A percentile compares a stretch with the other conserved stretches of the same genome.
Conservation (phyloP, 2,888 invertebrate species). For the Microctonus hyperodae region DNA sequence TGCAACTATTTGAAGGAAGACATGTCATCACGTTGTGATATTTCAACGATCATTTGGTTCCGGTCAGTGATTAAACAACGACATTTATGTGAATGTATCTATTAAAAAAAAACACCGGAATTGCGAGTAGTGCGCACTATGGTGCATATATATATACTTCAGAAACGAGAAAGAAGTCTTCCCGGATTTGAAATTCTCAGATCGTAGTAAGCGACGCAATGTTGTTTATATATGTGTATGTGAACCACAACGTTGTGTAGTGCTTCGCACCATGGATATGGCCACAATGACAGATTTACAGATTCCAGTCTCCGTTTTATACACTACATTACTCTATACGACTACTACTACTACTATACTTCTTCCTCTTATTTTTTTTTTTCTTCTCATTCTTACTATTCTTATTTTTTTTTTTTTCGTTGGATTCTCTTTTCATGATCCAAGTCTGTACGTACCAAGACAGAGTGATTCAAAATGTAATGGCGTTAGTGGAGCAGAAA, state of each 20-base stretch:
- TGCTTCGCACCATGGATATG: slow-evolving; percentile 47
- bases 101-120: slow-evolving; percentile 22
- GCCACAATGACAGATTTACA: slow-evolving; percentile 62
- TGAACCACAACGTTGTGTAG: background rate
- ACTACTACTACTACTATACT: slow-evolving; percentile 54
- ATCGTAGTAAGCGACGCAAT: slow-evolving; percentile 27
- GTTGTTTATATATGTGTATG: slow-evolving; percentile 15
- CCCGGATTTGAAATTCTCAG: slow-evolving; percentile 14
- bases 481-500: slow-evolving; percentile 10
- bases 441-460: slow-evolving; percentile 39
- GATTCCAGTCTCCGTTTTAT: slow-evolving; percentile 61
- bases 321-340: no score
- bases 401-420: slow-evolving; percentile 5
- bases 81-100: background rate
- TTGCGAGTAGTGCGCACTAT: slow-evolving; percentile 6
- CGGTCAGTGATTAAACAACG: slow-evolving; percentile 21
- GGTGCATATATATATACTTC: slow-evolving; percentile 7
- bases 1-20: background rate
- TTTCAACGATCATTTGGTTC: slow-evolving; percentile 22
- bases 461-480: background rate
- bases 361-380: slow-evolving; percentile 38
- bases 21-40: slow-evolving; percentile 15
- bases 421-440: slow-evolving; percentile 40
- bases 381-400: slow-evolving; percentile 27
- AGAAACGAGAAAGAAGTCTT: background rate